Evolutionary conservation across 2,797 vertebrate species (phyloP).

Genomic region (Myotis daubentonii): DNA sequence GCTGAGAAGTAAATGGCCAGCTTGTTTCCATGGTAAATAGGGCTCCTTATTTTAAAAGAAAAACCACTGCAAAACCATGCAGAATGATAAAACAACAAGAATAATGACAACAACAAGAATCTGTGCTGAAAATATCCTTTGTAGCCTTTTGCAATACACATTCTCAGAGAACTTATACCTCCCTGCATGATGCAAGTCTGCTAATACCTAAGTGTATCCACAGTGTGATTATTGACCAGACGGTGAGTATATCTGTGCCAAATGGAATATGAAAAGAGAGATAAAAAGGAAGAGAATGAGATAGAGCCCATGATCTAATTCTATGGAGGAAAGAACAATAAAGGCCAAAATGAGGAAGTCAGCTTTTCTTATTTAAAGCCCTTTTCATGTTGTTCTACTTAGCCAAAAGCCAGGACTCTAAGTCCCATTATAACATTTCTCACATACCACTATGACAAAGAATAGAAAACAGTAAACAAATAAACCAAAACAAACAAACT

Average conservation of each 20-base stretch:
- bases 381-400: neutral
- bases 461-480: neutral
- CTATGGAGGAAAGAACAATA: neutral
- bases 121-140: neutral
- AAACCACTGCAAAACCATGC: slow-evolving; percentile 2
- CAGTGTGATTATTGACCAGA: neutral
- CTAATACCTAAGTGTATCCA: neutral
- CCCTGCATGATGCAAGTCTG: neutral
- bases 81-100: neutral
- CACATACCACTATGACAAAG: neutral
- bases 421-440: neutral
- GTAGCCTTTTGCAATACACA: neutral
- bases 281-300: neutral
- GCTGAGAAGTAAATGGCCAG: neutral
- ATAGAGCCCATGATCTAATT: neutral
- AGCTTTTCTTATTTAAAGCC: neutral
- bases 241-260: neutral
- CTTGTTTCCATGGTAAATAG: neutral
- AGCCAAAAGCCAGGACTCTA: neutral
- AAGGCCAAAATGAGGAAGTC: slow-evolving; percentile 35
- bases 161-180: neutral
- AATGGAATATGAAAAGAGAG: slow-evolving; percentile 1
- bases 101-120: neutral
- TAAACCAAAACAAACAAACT: neutral
- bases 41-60: slow-evolving; percentile 18